Percentiles rank a stretch among this genome's conserved stretches.
These are phyloP conservation scores for Drosophila subsilvestris DNA, from an alignment of 2,888 invertebrate genomes.

Conservation along the genomic window DNA sequence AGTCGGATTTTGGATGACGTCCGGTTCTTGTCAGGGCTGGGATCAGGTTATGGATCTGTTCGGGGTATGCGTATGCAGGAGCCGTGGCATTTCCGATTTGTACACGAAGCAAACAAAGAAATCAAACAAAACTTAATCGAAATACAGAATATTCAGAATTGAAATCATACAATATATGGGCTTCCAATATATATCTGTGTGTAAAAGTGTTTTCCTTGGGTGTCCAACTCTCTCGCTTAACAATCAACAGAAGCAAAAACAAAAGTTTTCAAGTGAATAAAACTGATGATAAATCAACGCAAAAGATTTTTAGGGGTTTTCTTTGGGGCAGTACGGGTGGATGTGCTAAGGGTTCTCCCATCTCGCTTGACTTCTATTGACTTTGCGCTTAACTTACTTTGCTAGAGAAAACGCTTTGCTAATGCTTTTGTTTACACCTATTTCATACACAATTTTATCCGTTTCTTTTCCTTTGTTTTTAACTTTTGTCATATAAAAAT, in stretches of 20 bases:
- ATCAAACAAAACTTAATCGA: slow-evolving; percentile 48
- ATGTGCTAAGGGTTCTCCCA: slow-evolving; percentile 21
- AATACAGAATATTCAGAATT: slow-evolving; percentile 34
- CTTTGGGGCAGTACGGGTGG: slow-evolving; percentile 5
- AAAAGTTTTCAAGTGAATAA: slow-evolving; percentile 11
- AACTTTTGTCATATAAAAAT: slow-evolving; percentile 63
- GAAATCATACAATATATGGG: slow-evolving; percentile 18
- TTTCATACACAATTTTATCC: slow-evolving; percentile 10
- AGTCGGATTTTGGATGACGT: not conserved
- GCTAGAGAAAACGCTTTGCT: slow-evolving; percentile 67
- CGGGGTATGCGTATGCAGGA: slow-evolving; percentile 6
- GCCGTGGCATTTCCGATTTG: slow-evolving; percentile 18
- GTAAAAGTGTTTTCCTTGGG: slow-evolving; percentile 8
- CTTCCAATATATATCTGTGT: slow-evolving; percentile 13
- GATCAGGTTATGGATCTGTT: not conserved
- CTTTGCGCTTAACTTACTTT: slow-evolving; percentile 47
- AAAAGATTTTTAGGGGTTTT: slow-evolving; percentile 31
- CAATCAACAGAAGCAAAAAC: slow-evolving; percentile 17
- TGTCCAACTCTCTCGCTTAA: slow-evolving; percentile 9
- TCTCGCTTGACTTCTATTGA: slow-evolving; percentile 5
- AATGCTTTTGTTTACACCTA: slow-evolving; percentile 42
- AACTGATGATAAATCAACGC: slow-evolving; percentile 22
- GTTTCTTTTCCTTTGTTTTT: slow-evolving; percentile 19
- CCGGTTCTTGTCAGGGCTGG: not conserved
- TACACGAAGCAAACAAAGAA: slow-evolving; percentile 58